Evolutionary conservation across 92 coral and sea anemone species (phyloP).

Genomic region (Heteractis magnifica): DNA sequence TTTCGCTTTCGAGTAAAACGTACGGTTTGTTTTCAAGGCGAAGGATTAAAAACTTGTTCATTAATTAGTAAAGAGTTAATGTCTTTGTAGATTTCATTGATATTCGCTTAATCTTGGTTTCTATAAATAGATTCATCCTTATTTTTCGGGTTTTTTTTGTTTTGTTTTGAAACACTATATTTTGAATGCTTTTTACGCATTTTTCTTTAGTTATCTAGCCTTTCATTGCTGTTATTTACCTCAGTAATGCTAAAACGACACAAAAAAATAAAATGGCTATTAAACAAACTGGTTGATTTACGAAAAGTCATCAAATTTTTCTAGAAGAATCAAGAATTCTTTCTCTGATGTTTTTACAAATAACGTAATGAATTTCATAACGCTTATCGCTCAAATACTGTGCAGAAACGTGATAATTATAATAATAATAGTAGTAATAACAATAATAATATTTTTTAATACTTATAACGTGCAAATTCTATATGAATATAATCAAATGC

Average conservation of each 20-base stretch:
- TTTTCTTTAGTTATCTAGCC: no score
- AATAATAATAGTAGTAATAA: no score
- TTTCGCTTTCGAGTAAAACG: neutral
- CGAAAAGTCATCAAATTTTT: neutral
- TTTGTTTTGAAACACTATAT: no score
- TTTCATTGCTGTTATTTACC: no score
- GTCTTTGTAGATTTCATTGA: conserved; percentile 13
- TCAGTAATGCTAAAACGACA: no score
- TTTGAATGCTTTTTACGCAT: no score
- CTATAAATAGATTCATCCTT: no score
- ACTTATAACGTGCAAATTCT: no score
- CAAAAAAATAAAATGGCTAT: no score
- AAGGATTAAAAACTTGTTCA: neutral
- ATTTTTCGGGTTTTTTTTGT: no score
- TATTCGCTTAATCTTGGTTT: neutral
- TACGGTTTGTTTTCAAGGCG: neutral
- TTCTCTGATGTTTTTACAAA: neutral
- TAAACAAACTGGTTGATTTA: neutral
- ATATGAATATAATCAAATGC: neutral
- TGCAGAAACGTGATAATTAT: neutral
- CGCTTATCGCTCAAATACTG: neutral
- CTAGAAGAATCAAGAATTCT: conserved; percentile 21
- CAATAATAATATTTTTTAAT: no score
- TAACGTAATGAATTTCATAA: neutral
- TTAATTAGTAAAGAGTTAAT: neutral